These are phyloP conservation scores for Drosophila elegans DNA, from an alignment of 1,140 invertebrate genomes.

Conservation along the genomic window DNA sequence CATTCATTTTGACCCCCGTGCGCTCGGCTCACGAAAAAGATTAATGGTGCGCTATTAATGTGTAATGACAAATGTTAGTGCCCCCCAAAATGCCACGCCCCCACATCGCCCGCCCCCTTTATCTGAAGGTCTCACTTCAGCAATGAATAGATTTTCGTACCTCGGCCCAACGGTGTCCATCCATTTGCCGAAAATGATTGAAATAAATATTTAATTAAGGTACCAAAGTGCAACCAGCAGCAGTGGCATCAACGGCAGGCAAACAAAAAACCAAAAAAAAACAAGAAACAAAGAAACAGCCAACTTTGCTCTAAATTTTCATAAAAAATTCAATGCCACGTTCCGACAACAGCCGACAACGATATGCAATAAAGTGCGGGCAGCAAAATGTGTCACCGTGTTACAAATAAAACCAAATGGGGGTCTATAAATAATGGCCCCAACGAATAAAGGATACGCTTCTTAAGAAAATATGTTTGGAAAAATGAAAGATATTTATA, in stretches of 20 bases:
- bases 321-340: slow-evolving; percentile 80
- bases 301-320: slow-evolving; percentile 74
- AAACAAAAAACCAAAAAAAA: slow-evolving; percentile 11
- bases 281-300: slow-evolving; percentile 17
- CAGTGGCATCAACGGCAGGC: slow-evolving; percentile 26
- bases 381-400: slow-evolving; percentile 65
- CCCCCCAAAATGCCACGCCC: slow-evolving; percentile 8
- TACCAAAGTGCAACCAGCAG: slow-evolving; percentile 49
- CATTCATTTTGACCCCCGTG: slow-evolving; percentile 52
- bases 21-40: slow-evolving; percentile 70
- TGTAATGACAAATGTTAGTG: slow-evolving; percentile 83
- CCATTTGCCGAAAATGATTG: slow-evolving; percentile 72
- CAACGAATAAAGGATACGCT: slow-evolving; percentile 21
- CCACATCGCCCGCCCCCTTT: not conserved
- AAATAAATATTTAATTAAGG: slow-evolving; percentile 82
- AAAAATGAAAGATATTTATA: too few species aligned
- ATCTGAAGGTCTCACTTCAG: slow-evolving; percentile 40
- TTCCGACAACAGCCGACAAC: slow-evolving; percentile 36
- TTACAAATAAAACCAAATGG: slow-evolving; percentile 45
- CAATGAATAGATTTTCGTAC: slow-evolving; percentile 33
- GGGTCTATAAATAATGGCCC: not conserved
- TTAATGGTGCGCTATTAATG: slow-evolving; percentile 83
- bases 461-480: not conserved
- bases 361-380: slow-evolving; percentile 72
- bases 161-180: slow-evolving; percentile 33